Conservation (phyloP, 2,113 vertebrate genomes). For the Octodon degus region DNA sequence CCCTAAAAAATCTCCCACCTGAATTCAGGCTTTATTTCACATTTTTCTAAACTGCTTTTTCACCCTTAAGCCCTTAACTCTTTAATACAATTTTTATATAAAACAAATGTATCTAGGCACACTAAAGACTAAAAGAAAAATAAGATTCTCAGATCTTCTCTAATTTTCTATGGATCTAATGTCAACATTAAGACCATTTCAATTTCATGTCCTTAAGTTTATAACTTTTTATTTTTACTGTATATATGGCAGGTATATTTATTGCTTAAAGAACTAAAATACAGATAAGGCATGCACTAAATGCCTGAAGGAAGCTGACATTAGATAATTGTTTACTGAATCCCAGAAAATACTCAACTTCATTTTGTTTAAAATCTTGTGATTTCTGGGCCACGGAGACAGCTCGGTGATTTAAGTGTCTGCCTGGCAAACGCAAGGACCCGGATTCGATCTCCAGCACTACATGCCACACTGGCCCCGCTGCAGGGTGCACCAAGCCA, state of each 20-base stretch:
- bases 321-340: slow-evolving; percentile 38
- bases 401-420: no score
- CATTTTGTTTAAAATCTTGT: slow-evolving; percentile 66
- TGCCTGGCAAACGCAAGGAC: no score
- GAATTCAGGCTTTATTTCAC: slow-evolving; percentile 71
- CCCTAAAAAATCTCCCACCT: slow-evolving; percentile 67
- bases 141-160: slow-evolving; percentile 43
- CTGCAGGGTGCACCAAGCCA: no score
- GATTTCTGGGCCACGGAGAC: neutral
- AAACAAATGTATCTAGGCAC: slow-evolving; percentile 79
- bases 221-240: slow-evolving; percentile 61
- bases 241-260: slow-evolving; percentile 50
- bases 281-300: slow-evolving; percentile 24
- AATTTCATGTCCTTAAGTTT: slow-evolving; percentile 70
- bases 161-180: slow-evolving; percentile 79
- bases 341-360: neutral
- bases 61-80: slow-evolving; percentile 72
- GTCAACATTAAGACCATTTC: slow-evolving; percentile 73
- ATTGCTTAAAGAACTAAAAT: slow-evolving; percentile 68
- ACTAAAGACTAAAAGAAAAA: slow-evolving; percentile 77
- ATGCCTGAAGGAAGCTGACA: slow-evolving; percentile 17
- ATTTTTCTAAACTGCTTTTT: slow-evolving; percentile 76
- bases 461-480: no score
- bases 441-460: no score
- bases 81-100: slow-evolving; percentile 79